phyloP scores from a whole-genome alignment of 2,888 invertebrate genomes.

The Zygaena filipendulae region DNA sequence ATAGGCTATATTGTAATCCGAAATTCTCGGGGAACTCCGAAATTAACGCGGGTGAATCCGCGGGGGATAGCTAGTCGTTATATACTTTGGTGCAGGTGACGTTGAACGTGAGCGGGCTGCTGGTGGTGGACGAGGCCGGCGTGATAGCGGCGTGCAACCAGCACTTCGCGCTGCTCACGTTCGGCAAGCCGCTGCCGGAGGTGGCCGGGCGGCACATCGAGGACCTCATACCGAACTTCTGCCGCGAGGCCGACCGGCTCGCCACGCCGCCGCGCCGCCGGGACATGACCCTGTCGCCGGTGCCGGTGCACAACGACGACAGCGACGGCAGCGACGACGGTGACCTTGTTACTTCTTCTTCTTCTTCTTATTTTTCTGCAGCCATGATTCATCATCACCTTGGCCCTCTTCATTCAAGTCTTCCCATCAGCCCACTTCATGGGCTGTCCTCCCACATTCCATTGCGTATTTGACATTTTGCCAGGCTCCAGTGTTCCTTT shows the following conservation, averaged over 20 bases:
- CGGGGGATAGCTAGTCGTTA: neutral
- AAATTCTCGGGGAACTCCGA: too few relatives aligned
- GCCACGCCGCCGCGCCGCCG: conserved; percentile 49
- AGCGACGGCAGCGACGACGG: conserved; percentile 46
- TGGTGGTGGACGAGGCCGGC: conserved; percentile 72
- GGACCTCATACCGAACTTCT: conserved; percentile 72
- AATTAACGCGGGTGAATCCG: too few relatives aligned
- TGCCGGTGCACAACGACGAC: conserved; percentile 65
- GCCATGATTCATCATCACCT: too few relatives aligned
- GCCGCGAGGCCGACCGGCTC: conserved; percentile 63
- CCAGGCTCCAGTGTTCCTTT: too few relatives aligned
- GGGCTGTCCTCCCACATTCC: too few relatives aligned
- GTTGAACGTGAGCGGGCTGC: conserved; percentile 73
- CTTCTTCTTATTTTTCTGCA: too few relatives aligned
- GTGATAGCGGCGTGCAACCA: conserved; percentile 74
- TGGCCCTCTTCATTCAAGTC: too few relatives aligned
- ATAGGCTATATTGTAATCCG: too few relatives aligned
- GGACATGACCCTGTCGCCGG: conserved; percentile 64
- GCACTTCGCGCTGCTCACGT: conserved; percentile 73
- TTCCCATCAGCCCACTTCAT: too few relatives aligned
- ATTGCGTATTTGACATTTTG: too few relatives aligned
- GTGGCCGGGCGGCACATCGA: conserved; percentile 68
- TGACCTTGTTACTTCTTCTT: conserved; percentile 10
- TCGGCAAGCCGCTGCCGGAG: conserved; percentile 70
- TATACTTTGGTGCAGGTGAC: conserved; percentile 48